Base-by-base conservation (phyloP, 2,888 invertebrate genomes). In the Drosophila imparisetae region DNA sequence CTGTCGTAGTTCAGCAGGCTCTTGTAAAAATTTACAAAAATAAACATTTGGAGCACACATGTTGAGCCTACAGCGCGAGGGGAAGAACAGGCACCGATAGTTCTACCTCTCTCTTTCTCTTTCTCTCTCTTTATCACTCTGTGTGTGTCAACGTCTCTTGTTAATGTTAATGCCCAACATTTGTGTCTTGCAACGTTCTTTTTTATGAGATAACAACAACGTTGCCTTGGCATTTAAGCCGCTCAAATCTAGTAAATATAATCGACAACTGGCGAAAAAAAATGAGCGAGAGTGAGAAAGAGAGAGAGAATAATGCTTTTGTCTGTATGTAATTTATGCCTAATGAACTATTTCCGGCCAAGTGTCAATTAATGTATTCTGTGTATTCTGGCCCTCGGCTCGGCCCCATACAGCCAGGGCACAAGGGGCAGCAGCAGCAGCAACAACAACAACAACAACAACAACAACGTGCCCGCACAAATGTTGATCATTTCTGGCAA, bases 331-430 rank as follows among this genome's bases (percentile, higher is more conserved):
- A 90, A 90, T 87, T 90, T 87, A 87, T 87, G 86, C 86, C 91
- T 87, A 87, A 87, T 87, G 86, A 87, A 87, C 91, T 90, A 90
- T 87, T 87, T 87, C 86, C 86, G 86, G 90, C 86, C 91, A 87
- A 87, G 86, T 87, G 86, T 87, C 86, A 87, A 87, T 87, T 87
- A 87, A 87, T 87, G 78, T 90, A 87, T 90, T 90, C 88, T 89
- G 90, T 80, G 63, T 77, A 77, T 78, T 78, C 82, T 78, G 67
- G 78, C 78, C 82, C 81, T 72, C 78, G 78, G 53, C 60, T 36
- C 61, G 49, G 48, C 76, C 69, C 63, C 71, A 76, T 64, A 57
- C 62, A 24, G 8, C 4, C 24, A 71, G 77, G 77, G 70, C 77
- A 77, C 63, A 70, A 71, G 80, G 75, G 79, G 68, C 70, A 78